Evolutionary conservation across 2,113 vertebrate genomes (phyloP).

Genomic region (Silurus asotus): DNA sequence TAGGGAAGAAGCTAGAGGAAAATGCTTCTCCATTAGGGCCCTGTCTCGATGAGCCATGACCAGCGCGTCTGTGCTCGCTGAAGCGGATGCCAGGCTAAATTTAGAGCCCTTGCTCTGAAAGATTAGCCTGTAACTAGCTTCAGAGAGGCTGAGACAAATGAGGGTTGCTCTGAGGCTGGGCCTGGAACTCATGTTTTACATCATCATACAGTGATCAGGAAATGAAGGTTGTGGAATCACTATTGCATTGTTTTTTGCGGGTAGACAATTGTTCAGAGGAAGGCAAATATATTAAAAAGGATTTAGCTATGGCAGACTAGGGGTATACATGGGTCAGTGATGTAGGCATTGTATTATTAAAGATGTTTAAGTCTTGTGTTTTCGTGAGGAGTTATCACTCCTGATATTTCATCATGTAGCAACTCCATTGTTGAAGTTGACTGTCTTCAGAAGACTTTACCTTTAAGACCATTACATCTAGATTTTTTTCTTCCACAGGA

Average conservation of each 20-base stretch:
- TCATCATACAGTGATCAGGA: not conserved
- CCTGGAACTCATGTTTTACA: slow-evolving; percentile 44
- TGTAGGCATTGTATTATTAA: not conserved
- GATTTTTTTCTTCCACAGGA: not conserved
- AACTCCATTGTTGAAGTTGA: not conserved
- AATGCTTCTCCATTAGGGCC: slow-evolving; percentile 67
- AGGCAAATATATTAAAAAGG: not conserved
- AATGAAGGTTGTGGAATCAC: not conserved
- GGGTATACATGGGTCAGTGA: not conserved
- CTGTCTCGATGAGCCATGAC: slow-evolving; percentile 70
- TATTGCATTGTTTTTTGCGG: not conserved
- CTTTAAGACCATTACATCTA: not conserved
- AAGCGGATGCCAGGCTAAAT: slow-evolving; percentile 64
- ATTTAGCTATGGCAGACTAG: not conserved
- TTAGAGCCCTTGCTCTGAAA: slow-evolving; percentile 61
- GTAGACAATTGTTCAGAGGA: not conserved
- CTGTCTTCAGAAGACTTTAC: not conserved
- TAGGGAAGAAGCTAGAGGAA: slow-evolving; percentile 49
- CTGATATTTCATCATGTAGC: not conserved
- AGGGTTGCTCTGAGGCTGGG: slow-evolving; percentile 54
- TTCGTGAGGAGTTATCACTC: not conserved
- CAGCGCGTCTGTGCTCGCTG: slow-evolving; percentile 48
- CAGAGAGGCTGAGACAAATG: slow-evolving; percentile 56
- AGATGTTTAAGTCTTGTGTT: not conserved
- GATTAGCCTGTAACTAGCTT: slow-evolving; percentile 65